Evolutionary conservation across 2,888 invertebrate genomes (phyloP).

Genomic region (Drosophila kokeensis): DNA sequence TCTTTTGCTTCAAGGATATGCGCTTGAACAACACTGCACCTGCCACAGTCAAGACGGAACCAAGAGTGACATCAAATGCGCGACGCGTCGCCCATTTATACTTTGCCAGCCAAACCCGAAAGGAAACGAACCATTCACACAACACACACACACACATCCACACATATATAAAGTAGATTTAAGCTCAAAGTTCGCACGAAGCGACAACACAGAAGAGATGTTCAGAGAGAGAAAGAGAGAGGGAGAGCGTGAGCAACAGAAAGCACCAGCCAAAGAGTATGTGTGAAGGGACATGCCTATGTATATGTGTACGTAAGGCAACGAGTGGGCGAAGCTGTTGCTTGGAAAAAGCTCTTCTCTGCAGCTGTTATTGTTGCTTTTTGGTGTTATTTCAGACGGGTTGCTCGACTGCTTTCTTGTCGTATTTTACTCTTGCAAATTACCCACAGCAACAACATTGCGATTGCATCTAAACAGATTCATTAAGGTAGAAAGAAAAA

Average conservation of each 20-base stretch:
- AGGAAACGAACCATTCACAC: conserved; percentile 13
- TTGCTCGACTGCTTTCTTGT: neutral
- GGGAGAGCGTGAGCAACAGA: neutral
- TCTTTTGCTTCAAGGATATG: conserved; percentile 40
- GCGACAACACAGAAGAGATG: neutral
- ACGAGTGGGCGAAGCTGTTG: conserved; percentile 53
- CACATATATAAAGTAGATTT: neutral
- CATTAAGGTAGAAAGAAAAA: conserved; percentile 16
- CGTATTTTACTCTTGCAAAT: conserved; percentile 5
- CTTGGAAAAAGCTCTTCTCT: conserved; percentile 47
- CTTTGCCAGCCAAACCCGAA: conserved; percentile 30
- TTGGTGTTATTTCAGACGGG: conserved; percentile 1
- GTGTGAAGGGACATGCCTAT: neutral
- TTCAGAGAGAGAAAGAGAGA: neutral
- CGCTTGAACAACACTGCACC: conserved; percentile 33
- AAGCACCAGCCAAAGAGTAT: neutral
- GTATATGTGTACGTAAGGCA: neutral
- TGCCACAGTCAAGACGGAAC: conserved; percentile 68
- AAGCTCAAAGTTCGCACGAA: conserved; percentile 18
- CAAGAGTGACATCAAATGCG: conserved; percentile 66
- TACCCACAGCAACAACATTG: conserved; percentile 25
- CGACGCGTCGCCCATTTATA: conserved; percentile 60
- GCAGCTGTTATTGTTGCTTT: conserved; percentile 25
- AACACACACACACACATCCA: neutral
- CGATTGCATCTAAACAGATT: conserved; percentile 44